Evolutionary conservation across 2,113 vertebrate genomes (phyloP).

Genomic region (Parus major): DNA sequence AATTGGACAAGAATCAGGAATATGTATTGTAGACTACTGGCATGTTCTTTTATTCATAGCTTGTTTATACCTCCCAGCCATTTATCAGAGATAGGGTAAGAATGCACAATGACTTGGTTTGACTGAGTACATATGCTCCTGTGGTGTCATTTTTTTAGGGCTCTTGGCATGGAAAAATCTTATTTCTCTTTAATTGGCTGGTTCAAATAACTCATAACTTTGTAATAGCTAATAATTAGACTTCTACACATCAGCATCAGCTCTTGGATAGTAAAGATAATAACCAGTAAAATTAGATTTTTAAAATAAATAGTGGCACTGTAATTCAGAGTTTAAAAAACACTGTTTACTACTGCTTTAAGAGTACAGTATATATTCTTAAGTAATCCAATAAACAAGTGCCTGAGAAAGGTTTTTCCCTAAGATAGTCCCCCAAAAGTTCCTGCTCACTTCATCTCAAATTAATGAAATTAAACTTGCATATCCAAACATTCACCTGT

Average conservation of each 20-base stretch:
- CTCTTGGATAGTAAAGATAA: background rate
- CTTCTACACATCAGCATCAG: background rate
- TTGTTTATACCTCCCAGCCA: too few species aligned
- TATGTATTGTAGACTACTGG: background rate
- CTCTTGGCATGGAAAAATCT: background rate
- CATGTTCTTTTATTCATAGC: background rate
- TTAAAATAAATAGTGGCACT: background rate
- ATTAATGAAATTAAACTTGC: background rate
- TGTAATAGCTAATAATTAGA: background rate
- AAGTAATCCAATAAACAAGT: background rate
- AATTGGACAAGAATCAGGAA: background rate
- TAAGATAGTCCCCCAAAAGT: background rate
- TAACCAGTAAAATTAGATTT: background rate
- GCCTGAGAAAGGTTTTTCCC: background rate
- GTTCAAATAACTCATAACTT: background rate
- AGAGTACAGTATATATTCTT: background rate
- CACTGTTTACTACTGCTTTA: background rate
- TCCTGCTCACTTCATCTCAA: background rate
- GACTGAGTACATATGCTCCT: background rate
- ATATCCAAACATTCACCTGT: background rate
- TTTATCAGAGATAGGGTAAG: background rate
- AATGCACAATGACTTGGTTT: background rate
- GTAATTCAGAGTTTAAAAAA: background rate
- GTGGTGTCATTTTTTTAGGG: background rate
- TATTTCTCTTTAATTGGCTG: background rate